Evolutionary conservation across 2,113 vertebrate genomes (phyloP), one percentile per base, ranked within the genome.

Genomic region (Labeo catla): DNA sequence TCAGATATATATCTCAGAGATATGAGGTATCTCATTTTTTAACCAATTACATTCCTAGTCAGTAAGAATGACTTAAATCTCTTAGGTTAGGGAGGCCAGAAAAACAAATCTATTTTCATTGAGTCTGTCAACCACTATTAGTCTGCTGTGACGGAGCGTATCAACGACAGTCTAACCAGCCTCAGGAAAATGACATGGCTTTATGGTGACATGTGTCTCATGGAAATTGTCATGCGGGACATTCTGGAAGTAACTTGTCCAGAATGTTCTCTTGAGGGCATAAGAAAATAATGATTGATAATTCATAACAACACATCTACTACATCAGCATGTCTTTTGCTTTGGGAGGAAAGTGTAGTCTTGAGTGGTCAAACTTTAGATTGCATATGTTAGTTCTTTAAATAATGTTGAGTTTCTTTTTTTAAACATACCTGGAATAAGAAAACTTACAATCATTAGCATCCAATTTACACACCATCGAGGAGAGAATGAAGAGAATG

Each of bases 51-150:
- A 72, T 43, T 72, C 10, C 28, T 81, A 87, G 89, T 81, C 76
- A 84, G 21, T 86, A 28, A 45, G 50, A 52, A 21, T 90, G 91
- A 90, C 91, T 91, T 85, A 90, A 93, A 93, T 94, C 93, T 95
- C 93, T 93, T 86, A 45, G 12, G 28, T 91, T 89, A 83, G 84
- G 78, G 49, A 10, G 80, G 73, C 83, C 86, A 91, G 92, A 93
- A 87, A 90, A 91, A 92, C 86, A 73, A 91, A 93, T 95, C 92
- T 89, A 92, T 94, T 92, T 91, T 94, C 92, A 93, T 95, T 91
- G 87, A 83, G 86, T 66, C 91, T 93, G 94, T 93, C 94, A 83
- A 87, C 87, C 84, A 87, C 59, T 89, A 92, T 95, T 93, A 93
- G 89, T 76, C 86, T 85, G 87, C 66, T 84, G 63, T 85, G 89